These are phyloP conservation scores for Odontothrips loti DNA, from an alignment of 2,888 invertebrate genomes.

Conservation along the genomic window DNA sequence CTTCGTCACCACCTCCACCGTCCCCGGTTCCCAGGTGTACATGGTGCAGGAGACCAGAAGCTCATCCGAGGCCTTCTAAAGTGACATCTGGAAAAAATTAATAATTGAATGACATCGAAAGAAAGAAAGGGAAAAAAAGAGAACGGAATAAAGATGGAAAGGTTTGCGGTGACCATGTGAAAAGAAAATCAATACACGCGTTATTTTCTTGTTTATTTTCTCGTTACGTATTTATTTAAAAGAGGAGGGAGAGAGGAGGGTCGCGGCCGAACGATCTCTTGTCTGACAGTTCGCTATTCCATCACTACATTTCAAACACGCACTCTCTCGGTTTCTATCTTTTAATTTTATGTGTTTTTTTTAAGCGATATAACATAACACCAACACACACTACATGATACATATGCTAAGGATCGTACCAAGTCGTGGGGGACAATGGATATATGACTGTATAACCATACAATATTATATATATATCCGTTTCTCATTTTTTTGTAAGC, in stretches of 20 bases:
- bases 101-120: too few relatives aligned
- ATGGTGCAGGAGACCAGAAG: slow-evolving; percentile 78
- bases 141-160: slow-evolving; percentile 15
- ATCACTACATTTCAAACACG: slow-evolving; percentile 10
- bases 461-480: background rate
- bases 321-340: slow-evolving; percentile 9
- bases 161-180: slow-evolving; percentile 2
- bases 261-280: slow-evolving; percentile 1
- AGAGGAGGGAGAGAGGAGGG: slow-evolving; percentile 8
- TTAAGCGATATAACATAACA: background rate
- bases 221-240: background rate
- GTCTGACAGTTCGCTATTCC: slow-evolving; percentile 20
- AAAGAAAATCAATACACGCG: slow-evolving; percentile 9
- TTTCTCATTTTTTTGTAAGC: background rate
- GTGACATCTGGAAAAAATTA: background rate
- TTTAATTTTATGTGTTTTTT: background rate
- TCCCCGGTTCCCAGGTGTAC: slow-evolving; percentile 88
- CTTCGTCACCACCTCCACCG: slow-evolving; percentile 90
- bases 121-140: background rate
- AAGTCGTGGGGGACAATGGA: background rate
- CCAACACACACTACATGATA: background rate
- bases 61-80: slow-evolving; percentile 38
- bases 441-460: background rate
- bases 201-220: slow-evolving; percentile 17
- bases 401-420: background rate